Evolutionary conservation across 2,888 invertebrate species (phyloP), one percentile per base, ranked within the genome.

Genomic region (Harpalus rufipes): DNA sequence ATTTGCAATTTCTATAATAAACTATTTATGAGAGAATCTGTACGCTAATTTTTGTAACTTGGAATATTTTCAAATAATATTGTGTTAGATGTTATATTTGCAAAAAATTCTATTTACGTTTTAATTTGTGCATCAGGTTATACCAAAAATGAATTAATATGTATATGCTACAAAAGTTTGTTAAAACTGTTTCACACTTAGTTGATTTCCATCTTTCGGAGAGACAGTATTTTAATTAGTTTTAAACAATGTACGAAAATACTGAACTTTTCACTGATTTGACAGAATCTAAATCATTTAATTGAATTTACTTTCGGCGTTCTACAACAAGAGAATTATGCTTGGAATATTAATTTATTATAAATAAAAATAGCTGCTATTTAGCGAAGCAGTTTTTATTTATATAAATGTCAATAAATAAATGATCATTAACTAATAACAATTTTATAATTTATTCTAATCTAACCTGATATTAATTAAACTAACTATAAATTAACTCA

Each of bases 131-230:
- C 12, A 51, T 12, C 44, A 51, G 44, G 12, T 12, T 12, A 8
- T 51, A 51, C 44, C 32, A 32, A 51, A 51, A 51, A 51, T 12
- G 44, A 12, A 51, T 51, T 8, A 51, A 12, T 10, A 10, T n/a
- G n/a, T n/a, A n/a, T 12, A 51, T 51, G 44, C 44, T 51, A 10
- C 44, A 61, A 61, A 18, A 61, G 59, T 16, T 61, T 61, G 14
- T 61, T 61, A 61, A 61, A 61, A 61, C 18, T 16, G 59, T 61
- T 61, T 16, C 18, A 16, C 18, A 18, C 16, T 61, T 61, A 10
- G 14, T 8, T 18, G 59, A 18, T 4, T 61, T 61, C 44, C 44
- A 51, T 51, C 44, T 51, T 51, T 51, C 44, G 3, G 8, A 12
- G 10, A 51, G 44, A 51, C 44, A 51, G 10, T 51, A 51, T 51